phyloP scores from a whole-genome alignment of 2,113 vertebrate genomes.

The Actenoides lindsayi region DNA sequence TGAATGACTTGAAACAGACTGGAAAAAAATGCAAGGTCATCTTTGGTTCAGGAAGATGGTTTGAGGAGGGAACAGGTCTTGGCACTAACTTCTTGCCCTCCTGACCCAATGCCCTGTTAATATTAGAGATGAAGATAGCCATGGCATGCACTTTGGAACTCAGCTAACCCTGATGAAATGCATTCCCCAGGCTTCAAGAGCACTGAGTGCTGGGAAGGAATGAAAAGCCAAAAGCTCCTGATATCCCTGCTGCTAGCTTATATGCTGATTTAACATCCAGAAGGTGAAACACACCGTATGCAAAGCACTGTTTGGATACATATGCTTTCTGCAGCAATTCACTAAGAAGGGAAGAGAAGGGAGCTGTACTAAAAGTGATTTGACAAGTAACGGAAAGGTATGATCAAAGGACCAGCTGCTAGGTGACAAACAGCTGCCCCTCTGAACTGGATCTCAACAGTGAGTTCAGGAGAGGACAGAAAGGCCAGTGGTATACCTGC shows the following conservation, averaged over 20 bases:
- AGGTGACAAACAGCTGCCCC: not conserved
- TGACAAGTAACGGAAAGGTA: not conserved
- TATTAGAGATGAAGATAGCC: conserved; percentile 13
- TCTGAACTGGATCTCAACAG: not conserved
- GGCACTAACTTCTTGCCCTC: not conserved
- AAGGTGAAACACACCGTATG: not conserved
- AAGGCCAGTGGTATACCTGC: not conserved
- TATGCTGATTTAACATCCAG: not conserved
- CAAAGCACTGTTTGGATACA: not conserved
- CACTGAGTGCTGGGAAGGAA: not conserved
- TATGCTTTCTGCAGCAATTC: not conserved
- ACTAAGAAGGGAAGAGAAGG: not conserved
- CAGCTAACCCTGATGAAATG: not conserved
- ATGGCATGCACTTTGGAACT: conserved; percentile 2
- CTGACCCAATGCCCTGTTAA: conserved; percentile 8
- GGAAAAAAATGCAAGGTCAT: conserved; percentile 2
- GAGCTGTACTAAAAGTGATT: not conserved
- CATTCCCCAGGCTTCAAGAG: not conserved
- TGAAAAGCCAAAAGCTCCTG: not conserved
- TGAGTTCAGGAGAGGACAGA: not conserved
- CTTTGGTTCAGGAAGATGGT: conserved; percentile 11
- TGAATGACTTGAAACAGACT: not conserved
- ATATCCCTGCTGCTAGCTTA: not conserved
- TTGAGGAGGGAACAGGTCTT: not conserved
- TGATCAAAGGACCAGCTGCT: not conserved